A percentile compares a stretch with the other conserved stretches of the same genome.
phyloP scores from a whole-genome alignment of 2,113 vertebrate species.

The Cacatua alba region DNA sequence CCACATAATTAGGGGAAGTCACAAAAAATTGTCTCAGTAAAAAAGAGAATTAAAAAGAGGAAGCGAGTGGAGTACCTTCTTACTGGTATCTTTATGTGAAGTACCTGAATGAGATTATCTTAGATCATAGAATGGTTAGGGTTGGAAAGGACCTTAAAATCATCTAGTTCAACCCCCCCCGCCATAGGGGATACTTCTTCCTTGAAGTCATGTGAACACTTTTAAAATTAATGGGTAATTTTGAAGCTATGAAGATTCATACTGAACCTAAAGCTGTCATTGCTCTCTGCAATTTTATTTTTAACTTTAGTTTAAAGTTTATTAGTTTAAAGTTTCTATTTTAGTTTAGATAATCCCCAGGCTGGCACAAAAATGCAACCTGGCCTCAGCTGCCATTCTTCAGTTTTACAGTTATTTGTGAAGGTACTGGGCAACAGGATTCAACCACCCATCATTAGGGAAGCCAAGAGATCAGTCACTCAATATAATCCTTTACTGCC shows the following conservation, averaged over 20 bases:
- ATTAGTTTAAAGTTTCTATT: neutral
- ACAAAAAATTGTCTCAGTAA: neutral
- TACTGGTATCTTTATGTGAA: too few species aligned
- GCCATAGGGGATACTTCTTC: neutral
- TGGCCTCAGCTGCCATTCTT: neutral
- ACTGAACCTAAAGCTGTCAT: neutral
- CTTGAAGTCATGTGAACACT: neutral
- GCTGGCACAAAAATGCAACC: neutral
- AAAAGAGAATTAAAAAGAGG: neutral
- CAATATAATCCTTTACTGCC: neutral
- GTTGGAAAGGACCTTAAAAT: neutral
- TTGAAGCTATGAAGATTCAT: neutral
- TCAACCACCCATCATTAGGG: accelerated
- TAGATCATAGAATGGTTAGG: too few species aligned
- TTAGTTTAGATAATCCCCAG: neutral
- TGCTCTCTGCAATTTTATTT: neutral
- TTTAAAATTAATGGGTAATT: neutral
- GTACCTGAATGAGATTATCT: too few species aligned
- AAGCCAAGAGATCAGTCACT: neutral
- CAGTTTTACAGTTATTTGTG: neutral
- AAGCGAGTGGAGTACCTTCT: too few species aligned
- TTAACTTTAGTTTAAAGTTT: neutral
- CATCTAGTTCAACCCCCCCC: neutral
- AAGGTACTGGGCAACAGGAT: neutral
- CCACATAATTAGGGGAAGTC: neutral